Evolutionary conservation across 2,113 vertebrate species (phyloP), one percentile per base, ranked within the genome.

Genomic region (Dryoscopus gambensis): DNA sequence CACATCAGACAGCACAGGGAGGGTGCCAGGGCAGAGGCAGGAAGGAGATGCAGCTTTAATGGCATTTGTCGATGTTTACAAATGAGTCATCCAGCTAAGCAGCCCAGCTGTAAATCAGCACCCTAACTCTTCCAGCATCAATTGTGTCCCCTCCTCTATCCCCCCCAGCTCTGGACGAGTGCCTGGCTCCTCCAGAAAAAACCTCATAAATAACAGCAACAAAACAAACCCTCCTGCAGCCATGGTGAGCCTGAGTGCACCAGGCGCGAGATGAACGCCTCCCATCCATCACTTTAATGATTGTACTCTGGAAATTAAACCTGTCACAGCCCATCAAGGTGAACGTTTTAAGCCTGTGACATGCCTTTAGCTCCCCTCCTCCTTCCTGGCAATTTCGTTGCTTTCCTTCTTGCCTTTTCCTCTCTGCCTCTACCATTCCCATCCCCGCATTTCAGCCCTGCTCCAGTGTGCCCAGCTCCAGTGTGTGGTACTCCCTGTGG

Each of bases 271-370:
- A 95, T 76, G 87, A 97, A 97, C 49, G 5, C 73, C 44, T 68
- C 70, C 80, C 86, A 98, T 98, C 86, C 94, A 97, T 98, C 97
- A 97, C 84, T 98, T 97, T 97, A 98, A 97, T 95, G 95, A 92
- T 88, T 96, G 94, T 98, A 98, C 97, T 98, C 95, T 97, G 93
- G 84, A 98, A 98, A 98, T 98, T 98, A 98, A 97, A 98, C 90
- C 97, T 98, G 97, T 97, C 97, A 97, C 1, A 0, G 92, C 87
- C 71, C 82, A 95, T 95, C 96, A 95, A 95, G 92, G 96, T 87
- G 95, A 97, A 95, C 11, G 15, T 82, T 97, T 96, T 91, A 87
- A 96, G 88, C n/a, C 74, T 44, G 53, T 92, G 89, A 90, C 84
- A 90, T 62, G 74, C 57, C 57, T 89, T 76, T 85, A 67, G 39